Conservation (phyloP, 64 coral and sea anemone genomes). For the Anthopleura sola region DNA sequence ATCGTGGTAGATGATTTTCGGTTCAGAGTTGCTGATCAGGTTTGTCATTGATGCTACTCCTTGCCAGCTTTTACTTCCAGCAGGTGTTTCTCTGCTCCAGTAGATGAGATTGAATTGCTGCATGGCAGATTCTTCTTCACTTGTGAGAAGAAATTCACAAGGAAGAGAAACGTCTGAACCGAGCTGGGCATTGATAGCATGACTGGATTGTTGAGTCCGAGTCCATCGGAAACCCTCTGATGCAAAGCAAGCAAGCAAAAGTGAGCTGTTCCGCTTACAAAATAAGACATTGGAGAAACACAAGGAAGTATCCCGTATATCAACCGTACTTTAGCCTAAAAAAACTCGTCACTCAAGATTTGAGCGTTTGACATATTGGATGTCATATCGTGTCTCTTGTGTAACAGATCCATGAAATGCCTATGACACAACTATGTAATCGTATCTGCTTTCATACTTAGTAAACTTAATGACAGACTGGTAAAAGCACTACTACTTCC, state of each 20-base stretch:
- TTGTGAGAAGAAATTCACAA: constrained; percentile 6
- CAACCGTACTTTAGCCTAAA: no score
- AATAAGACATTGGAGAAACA: neutral
- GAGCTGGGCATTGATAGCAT: neutral
- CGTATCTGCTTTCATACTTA: no score
- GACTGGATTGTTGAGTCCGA: neutral
- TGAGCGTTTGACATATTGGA: no score
- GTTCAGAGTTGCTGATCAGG: neutral
- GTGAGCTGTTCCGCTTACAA: neutral
- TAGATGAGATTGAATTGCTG: neutral
- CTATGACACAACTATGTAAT: no score
- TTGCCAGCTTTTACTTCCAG: neutral
- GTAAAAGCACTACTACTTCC: no score
- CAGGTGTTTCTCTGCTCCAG: neutral
- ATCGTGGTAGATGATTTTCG: neutral
- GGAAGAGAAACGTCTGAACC: neutral
- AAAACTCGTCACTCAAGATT: no score
- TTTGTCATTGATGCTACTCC: neutral
- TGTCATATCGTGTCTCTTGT: no score
- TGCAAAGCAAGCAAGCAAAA: neutral
- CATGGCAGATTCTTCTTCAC: neutral
- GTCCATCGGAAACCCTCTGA: neutral
- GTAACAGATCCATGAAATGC: no score
- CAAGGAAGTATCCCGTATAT: no score
- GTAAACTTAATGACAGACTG: no score